Evolutionary conservation across 2,113 vertebrate genomes (phyloP).

Genomic region (Tachysurus fulvidraco): DNA sequence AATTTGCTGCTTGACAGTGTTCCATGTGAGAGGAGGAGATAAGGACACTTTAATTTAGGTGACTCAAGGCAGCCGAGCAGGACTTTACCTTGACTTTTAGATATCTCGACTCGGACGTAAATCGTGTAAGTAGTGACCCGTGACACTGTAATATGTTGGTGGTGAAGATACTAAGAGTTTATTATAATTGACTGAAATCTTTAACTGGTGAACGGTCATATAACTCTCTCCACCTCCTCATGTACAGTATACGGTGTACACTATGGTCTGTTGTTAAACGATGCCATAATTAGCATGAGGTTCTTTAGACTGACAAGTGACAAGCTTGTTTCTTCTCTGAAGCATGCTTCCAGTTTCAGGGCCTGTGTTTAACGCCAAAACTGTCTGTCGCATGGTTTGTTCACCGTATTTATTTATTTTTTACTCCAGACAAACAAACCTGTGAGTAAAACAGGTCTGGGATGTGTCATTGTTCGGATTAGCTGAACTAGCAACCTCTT

Average conservation of each 20-base stretch:
- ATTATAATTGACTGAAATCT: background rate
- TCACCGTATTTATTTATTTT: background rate
- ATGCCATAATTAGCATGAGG: background rate
- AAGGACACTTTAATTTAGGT: slow-evolving; percentile 46
- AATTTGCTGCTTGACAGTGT: slow-evolving; percentile 37
- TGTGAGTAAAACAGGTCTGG: slow-evolving; percentile 18
- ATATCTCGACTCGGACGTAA: background rate
- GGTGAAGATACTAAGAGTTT: background rate
- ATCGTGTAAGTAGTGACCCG: background rate
- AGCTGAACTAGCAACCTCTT: background rate
- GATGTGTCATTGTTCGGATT: background rate
- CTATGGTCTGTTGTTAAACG: background rate
- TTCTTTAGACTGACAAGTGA: background rate
- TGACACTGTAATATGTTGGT: background rate
- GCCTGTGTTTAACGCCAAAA: background rate
- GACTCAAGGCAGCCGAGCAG: slow-evolving; percentile 36
- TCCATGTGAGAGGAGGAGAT: slow-evolving; percentile 48
- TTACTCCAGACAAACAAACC: background rate
- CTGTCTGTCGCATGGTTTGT: background rate
- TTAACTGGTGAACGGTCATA: background rate
- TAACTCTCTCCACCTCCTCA: background rate
- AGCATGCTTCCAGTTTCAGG: background rate
- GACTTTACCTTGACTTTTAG: slow-evolving; percentile 12
- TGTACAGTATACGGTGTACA: background rate
- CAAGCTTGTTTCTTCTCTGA: slow-evolving; percentile 1